Evolutionary conservation across 2,113 vertebrate species (phyloP), one percentile per base, ranked within the genome.

Genomic region (Spea multiplicata): DNA sequence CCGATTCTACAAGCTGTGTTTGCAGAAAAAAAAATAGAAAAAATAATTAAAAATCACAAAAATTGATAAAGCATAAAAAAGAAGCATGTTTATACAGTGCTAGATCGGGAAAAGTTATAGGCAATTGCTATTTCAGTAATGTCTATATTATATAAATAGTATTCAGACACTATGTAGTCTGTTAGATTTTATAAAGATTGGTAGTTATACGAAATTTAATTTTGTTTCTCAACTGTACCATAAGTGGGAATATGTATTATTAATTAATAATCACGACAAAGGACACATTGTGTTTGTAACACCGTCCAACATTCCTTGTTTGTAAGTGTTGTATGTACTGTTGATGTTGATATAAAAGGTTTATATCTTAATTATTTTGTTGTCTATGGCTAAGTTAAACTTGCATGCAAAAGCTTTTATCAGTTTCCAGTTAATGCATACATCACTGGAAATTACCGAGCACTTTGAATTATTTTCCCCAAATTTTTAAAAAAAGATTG

Each of bases 141-240:
- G 97, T 97, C 97, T 98, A 98, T 97, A 97, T 89, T 92, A 90
- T 94, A 95, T 95, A 96, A 93, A 95, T 94, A 95, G 96, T 97
- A 98, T 95, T 95, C 95, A 96, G 97, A 99, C 97, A 99, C 97
- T 99, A 96, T 98, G 97, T 98, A 98, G 97, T 98, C 97, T 98
- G 95, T 91, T 98, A 98, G 97, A 95, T 98, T 99, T 99, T 96
- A 97, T 98, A 98, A 95, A 92, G 93, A 98, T 95, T 93, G 94
- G 94, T 97, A 96, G 95, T 95, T 92, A 87, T 84, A 91, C 91
- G 93, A 95, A 93, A 92, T 91, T 89, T 74, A 92, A 94, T 89
- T 94, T 30, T 30, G 30, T 96, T 96, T 95, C 91, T 91, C 90
- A 90, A 83, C 89, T 96, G 95, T 95, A 96, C 92, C 88, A 92